Base-by-base conservation (phyloP, 2,888 invertebrate species). In the Ennomos erosarius region DNA sequence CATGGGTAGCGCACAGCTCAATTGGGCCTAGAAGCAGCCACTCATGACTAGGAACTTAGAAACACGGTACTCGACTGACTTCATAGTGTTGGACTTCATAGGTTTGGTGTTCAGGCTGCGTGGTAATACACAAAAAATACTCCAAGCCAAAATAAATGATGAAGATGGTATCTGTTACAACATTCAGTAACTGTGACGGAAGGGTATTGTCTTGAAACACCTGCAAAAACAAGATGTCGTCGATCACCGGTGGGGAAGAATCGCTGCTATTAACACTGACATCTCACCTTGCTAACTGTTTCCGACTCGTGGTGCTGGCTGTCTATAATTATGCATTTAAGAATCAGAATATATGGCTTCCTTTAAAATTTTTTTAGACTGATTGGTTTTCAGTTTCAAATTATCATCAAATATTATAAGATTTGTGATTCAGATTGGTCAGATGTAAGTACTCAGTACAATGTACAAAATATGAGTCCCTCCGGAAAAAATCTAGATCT, bases 281-380 rank as follows among this genome's bases (percentile, higher is more conserved):
- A 79, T 79, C 79, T 82, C 88, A 89, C 81, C 88, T 88, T 88
- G 87, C 87, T 87, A 87, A 90, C 87, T 87, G 82, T 86, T 87
- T 88, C 86, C 84, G 82, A 80, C 75, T 64, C 59, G 34, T 11
- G 34, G 38, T 38, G 26, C 53, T 57, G 54, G 26, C 33, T 37
- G 42, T 56, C 37, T 57, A 42, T 59, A 59, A 55, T 59, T 59
- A 56, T 47, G 36, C 54, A 49, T 48, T 48, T 47, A 48, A 53
- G 42, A 55, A 45, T 34, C 40, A 57, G 66, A 51, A 55, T 48
- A 26, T 60, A 62, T 62, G 12, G 45, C 55, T 59, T 62, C 62
- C 62, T 52, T 49, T 53, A 4, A 36, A 13, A 26, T 51, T 51
- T 58, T 40, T 44, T 37, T 40, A 11, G 9, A 43, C 47, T 48